Base-by-base conservation (phyloP, 2,113 vertebrate genomes). In the Empidonax traillii region DNA sequence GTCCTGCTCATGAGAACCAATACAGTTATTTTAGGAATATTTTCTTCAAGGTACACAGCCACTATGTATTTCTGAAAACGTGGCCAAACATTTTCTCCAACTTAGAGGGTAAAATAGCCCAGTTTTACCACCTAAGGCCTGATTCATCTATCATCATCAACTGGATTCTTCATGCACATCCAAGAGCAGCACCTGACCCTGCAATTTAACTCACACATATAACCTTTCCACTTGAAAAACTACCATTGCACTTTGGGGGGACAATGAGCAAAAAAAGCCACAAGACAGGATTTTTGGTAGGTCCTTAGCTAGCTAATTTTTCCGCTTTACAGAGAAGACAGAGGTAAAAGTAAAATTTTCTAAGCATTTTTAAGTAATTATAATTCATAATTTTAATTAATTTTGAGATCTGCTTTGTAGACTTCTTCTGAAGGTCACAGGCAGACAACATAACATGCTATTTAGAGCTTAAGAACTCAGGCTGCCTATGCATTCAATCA, bases 131-230 rank as follows among this genome's bases (percentile, higher is more conserved):
- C n/a, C 65, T 83, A 86, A 88, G n/a, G 52, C 55, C 71, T 49
- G 37, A 78, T 78, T 90, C 52, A 78, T 92, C 63, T 92, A 25
- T 94, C 87, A 94, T 77, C 87, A 92, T 94, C 52, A 88, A 49
- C 37, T 56, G 15, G 68, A 84, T 80, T 86, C 72, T 80, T 91
- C 90, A 72, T 65, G 92, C 68, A 93, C 75, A 83, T 84, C 88
- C 68, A 75, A 68, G 61, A 78, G 41, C 52, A 80, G 55, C 53
- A 74, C n/a, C 72, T 59, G 44, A 84, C 84, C 68, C 85, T 93
- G 61, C 35, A 83, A 77, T 93, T 94, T 80, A 74, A 88, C 44
- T 85, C 87, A 14, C 62, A 80, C 7, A 20, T 44, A 58, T 59
- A 88, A 91, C 35, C 20, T 74, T 90, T 88, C 82, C 59, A 71